Evolutionary conservation across 2,113 vertebrate species (phyloP).

Genomic region (Coptodon bakossiorum): DNA sequence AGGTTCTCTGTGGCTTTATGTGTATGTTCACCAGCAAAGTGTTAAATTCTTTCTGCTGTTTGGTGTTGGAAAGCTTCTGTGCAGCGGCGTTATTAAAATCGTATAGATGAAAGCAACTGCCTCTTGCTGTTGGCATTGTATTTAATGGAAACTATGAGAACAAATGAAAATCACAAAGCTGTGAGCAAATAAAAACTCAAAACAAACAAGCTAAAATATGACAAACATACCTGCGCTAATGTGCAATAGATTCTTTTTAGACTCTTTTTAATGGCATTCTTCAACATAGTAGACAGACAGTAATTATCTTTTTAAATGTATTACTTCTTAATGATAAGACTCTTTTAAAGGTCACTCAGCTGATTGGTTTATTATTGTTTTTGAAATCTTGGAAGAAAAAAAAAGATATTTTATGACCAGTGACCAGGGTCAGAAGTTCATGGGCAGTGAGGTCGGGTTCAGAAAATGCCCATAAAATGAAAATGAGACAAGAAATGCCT

Average conservation of each 20-base stretch:
- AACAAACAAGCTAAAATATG: neutral
- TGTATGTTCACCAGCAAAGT: neutral
- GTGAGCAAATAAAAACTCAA: neutral
- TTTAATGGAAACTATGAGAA: neutral
- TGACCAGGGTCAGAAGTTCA: constrained; percentile 18
- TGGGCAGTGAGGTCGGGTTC: neutral
- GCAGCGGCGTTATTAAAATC: neutral
- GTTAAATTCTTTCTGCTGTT: neutral
- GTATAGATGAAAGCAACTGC: neutral
- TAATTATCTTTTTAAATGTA: neutral
- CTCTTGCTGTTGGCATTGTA: neutral
- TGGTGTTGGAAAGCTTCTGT: neutral
- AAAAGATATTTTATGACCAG: neutral
- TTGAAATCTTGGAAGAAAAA: neutral
- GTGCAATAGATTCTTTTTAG: neutral
- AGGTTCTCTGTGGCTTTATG: neutral
- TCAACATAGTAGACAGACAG: neutral
- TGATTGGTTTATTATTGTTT: neutral
- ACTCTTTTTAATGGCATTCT: neutral
- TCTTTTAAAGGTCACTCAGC: neutral
- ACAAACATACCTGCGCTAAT: neutral
- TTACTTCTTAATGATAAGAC: neutral
- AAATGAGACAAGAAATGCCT: neutral
- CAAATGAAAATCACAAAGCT: neutral
- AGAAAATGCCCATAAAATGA: neutral